phyloP scores from a whole-genome alignment of 1,140 invertebrate species.

The Aphaenogaster rudis region DNA sequence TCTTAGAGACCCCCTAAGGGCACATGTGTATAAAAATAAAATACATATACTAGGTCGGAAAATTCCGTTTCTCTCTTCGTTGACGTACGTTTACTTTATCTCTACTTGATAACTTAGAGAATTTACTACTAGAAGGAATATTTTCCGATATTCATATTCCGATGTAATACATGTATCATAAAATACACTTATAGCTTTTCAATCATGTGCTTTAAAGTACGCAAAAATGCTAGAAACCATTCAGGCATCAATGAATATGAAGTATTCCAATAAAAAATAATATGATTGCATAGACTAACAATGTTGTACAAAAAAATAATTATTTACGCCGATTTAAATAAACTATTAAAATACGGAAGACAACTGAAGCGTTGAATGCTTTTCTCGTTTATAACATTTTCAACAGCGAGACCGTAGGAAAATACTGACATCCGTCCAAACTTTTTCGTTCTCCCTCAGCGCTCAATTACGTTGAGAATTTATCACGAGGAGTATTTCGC shows the following conservation, averaged over 20 bases:
- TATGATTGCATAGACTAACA: background rate
- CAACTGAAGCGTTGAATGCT: background rate
- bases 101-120: conserved; percentile 3
- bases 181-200: conserved; percentile 6
- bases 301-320: conserved; percentile 7
- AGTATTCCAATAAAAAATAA: background rate
- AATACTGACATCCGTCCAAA: conserved; percentile 47
- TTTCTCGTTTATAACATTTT: conserved; percentile 27
- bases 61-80: conserved; percentile 30
- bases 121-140: conserved; percentile 8
- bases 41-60: conserved; percentile 1
- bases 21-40: background rate
- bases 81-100: conserved; percentile 19
- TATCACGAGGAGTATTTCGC: conserved; percentile 58
- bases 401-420: conserved; percentile 7
- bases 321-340: background rate
- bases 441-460: conserved; percentile 57
- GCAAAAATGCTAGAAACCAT: background rate
- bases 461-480: conserved; percentile 65
- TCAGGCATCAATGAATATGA: background rate
- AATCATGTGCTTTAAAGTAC: conserved; percentile 5
- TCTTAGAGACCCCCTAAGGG: background rate
- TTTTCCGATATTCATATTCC: conserved; percentile 4
- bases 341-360: conserved; percentile 12
- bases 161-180: background rate